Base-by-base conservation (phyloP, 2,888 invertebrate species). In the Leptinotarsa juncta region DNA sequence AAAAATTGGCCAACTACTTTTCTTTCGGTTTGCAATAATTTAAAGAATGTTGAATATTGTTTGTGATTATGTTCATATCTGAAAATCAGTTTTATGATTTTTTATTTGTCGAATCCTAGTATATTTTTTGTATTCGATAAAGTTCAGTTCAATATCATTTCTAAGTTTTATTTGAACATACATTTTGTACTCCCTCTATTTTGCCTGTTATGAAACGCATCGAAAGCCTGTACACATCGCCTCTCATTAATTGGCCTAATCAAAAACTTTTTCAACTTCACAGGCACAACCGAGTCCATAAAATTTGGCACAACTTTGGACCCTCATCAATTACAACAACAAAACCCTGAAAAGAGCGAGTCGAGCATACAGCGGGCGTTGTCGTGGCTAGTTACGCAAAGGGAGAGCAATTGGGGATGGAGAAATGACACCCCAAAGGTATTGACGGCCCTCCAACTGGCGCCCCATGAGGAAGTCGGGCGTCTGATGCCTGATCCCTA, bases 351-450 rank as follows among this genome's bases (percentile, higher is more conserved):
- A 72, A 73, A 83, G 65, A 78, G 72, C 79, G 91, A 91, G 0
- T 90, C 76, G 15, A 91, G 92, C 71, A 89, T 93, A 75, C 92
- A 92, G 83, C 91, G 91, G 81, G 95, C 95, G 1, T 87, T 94
- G 73, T 91, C 93, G 80, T 80, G 80, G 80, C 70, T 81, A 49
- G 70, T 77, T 42, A 78, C 78, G 53, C 80, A 77, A 67, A 74
- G 95, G 32, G 92, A 92, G 81, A 89, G 91, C 3, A 94, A 95
- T 85, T 94, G 93, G 90, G 95, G 95, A 5, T 96, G 95, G 95
- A 93, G 93, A 53, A 94, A 95, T 82, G 95, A 95, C 83, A 96
- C 96, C 0, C 94, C 96, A 78, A 93, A 94, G 83, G 95, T 95
- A 3, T 91, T 96, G 84, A 90, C 95, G 60, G 95, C 96, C 50